Base-by-base conservation (phyloP, 2,888 invertebrate species). In the Nemapogon koenigi region DNA sequence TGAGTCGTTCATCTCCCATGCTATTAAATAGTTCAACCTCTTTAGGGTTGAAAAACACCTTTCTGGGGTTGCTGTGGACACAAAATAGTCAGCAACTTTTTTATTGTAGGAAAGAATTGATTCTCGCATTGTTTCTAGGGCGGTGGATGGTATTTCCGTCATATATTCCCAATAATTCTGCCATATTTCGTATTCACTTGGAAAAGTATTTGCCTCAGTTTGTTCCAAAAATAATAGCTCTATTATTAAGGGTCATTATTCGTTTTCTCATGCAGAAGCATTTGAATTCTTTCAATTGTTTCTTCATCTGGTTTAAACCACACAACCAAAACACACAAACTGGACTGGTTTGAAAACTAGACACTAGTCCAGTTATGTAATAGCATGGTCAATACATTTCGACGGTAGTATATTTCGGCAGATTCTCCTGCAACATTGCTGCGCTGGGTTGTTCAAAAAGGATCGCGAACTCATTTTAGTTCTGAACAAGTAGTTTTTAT, bases 341-440 rank as follows among this genome's bases (percentile, higher is more conserved):
- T n/a, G n/a, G n/a, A n/a, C n/a, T n/a, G n/a, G n/a, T n/a, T n/a
- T n/a, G n/a, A n/a, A n/a, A n/a, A n/a, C n/a, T n/a, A n/a, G n/a
- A n/a, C n/a, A n/a, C n/a, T n/a, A n/a, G n/a, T 27, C n/a, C n/a
- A 27, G 28, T 27, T 27, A n/a, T 27, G 28, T 27, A 27, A 27
- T 27, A 4, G 14, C n/a, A 27, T 27, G 28, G n/a, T 27, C 28
- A 27, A 27, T 27, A 27, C n/a, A 27, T n/a, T 27, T 22, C 22
- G 6, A 27, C 28, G n/a, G n/a, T 27, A 27, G 14, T 27, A 10
- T 27, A 27, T 27, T 27, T 27, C 6, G n/a, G 28, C 28, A 27
- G 28, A 11, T 27, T 27, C 28, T 22, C 28, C 28, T 27, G 28
- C 11, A 27, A 27, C 28, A 27, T 27, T 27, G 28, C n/a, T 27